Conservation (phyloP, 2,113 vertebrate genomes). For the Nannobrachium achirus region DNA sequence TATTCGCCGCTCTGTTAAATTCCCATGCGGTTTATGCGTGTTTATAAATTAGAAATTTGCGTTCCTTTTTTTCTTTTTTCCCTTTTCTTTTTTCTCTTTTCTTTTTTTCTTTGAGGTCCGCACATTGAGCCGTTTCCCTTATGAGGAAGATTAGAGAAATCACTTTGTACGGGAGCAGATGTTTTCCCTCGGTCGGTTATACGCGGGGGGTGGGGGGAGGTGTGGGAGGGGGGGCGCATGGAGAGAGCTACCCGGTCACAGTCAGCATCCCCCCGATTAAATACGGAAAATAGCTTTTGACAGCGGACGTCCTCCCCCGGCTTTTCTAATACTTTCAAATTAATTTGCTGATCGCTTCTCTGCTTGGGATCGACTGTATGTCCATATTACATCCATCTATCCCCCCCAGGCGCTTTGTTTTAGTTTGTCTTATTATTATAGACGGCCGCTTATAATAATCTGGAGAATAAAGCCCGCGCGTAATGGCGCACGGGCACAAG, state of each 20-base stretch:
- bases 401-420: slow-evolving; percentile 69
- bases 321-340: slow-evolving; percentile 67
- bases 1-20: slow-evolving; percentile 54
- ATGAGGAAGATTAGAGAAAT: slow-evolving; percentile 69
- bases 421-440: slow-evolving; percentile 57
- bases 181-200: slow-evolving; percentile 45
- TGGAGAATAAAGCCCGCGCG: slow-evolving; percentile 47
- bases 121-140: slow-evolving; percentile 55
- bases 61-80: slow-evolving; percentile 45
- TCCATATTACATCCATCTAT: slow-evolving; percentile 39
- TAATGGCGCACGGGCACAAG: slow-evolving; percentile 31
- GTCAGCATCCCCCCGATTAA: slow-evolving; percentile 60
- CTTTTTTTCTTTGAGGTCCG: slow-evolving; percentile 48
- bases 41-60: slow-evolving; percentile 69
- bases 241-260: slow-evolving; percentile 34
- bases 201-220: slow-evolving; percentile 9
- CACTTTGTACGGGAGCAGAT: slow-evolving; percentile 66
- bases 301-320: slow-evolving; percentile 74
- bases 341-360: slow-evolving; percentile 68
- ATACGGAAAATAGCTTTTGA: slow-evolving; percentile 73
- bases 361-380: slow-evolving; percentile 64
- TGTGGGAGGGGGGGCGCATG: slow-evolving; percentile 35
- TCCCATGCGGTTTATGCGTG: slow-evolving; percentile 57
- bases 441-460: slow-evolving; percentile 51
- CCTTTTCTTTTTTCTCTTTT: slow-evolving; percentile 24